phyloP scores from a whole-genome alignment of 2,888 invertebrate species.

The Eristalis arbustorum region DNA sequence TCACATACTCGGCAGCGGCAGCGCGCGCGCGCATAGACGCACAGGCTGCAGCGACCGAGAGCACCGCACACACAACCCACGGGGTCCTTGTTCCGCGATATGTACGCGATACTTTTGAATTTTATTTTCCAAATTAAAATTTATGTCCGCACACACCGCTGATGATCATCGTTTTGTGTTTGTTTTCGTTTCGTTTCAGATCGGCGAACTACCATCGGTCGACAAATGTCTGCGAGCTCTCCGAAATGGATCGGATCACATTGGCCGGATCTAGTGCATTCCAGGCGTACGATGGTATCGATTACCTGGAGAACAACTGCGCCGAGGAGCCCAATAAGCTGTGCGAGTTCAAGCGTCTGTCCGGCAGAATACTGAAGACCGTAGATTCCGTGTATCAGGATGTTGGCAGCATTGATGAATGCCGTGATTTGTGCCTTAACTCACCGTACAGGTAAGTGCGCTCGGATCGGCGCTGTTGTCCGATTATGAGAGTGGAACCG shows the following conservation, averaged over 20 bases:
- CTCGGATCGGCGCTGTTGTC: not conserved
- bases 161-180: slow-evolving; percentile 57
- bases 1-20: not conserved
- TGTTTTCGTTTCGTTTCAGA: slow-evolving; percentile 81
- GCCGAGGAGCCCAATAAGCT: slow-evolving; percentile 94
- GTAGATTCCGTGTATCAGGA: slow-evolving; percentile 96
- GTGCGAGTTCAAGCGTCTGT: slow-evolving; percentile 94
- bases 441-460: slow-evolving; percentile 86
- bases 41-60: not conserved
- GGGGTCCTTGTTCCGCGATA: slow-evolving; percentile 62
- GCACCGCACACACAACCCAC: slow-evolving; percentile 41
- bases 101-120: slow-evolving; percentile 31
- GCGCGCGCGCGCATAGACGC: not conserved
- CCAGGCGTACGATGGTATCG: slow-evolving; percentile 85
- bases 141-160: slow-evolving; percentile 49
- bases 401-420: slow-evolving; percentile 91
- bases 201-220: slow-evolving; percentile 94
- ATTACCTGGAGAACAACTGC: slow-evolving; percentile 95
- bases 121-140: slow-evolving; percentile 59
- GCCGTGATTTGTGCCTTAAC: slow-evolving; percentile 92
- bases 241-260: slow-evolving; percentile 95
- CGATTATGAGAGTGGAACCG: slow-evolving; percentile 54
- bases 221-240: slow-evolving; percentile 92
- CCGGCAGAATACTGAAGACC: slow-evolving; percentile 93
- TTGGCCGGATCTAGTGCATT: slow-evolving; percentile 91